These are phyloP conservation scores for Brachymystax lenok DNA, from an alignment of 2,797 vertebrate species.

Conservation along the genomic window DNA sequence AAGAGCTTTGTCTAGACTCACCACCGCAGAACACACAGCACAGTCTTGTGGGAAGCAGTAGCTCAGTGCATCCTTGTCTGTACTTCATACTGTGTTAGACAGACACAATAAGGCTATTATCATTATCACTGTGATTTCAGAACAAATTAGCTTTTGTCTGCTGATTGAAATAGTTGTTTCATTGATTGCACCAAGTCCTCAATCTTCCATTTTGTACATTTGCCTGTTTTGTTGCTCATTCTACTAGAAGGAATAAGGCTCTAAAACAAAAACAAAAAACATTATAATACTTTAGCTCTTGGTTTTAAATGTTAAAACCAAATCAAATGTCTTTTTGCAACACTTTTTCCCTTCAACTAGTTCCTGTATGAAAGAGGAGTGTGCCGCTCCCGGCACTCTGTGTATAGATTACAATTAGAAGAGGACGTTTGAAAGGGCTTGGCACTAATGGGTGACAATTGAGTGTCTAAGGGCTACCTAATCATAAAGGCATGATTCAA, in stretches of 20 bases:
- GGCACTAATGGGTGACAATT: conserved; percentile 69
- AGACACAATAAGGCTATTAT: conserved; percentile 43
- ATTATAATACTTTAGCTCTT: background rate
- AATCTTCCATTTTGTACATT: conserved; percentile 56
- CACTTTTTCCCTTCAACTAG: conserved; percentile 65
- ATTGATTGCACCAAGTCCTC: conserved; percentile 64
- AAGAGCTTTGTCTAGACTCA: conserved; percentile 45
- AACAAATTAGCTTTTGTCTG: conserved; percentile 42
- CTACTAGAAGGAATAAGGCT: background rate
- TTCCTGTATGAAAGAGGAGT: conserved; percentile 63
- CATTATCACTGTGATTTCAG: conserved; percentile 34
- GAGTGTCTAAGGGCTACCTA: too few relatives aligned
- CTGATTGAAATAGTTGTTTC: conserved; percentile 56
- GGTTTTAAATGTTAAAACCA: conserved; percentile 49
- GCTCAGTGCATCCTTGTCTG: too few relatives aligned
- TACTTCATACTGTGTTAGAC: background rate
- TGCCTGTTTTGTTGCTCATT: background rate
- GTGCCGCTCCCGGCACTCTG: conserved; percentile 69
- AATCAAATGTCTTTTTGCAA: conserved; percentile 72
- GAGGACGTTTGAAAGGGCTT: conserved; percentile 70
- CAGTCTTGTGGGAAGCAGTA: too few relatives aligned
- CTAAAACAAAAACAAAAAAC: background rate
- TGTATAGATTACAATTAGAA: conserved; percentile 17
- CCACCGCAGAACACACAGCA: conserved; percentile 31
- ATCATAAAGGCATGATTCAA: too few relatives aligned